These are phyloP conservation scores for Myotis brandtii DNA, from an alignment of 2,113 vertebrate genomes.

Conservation along the genomic window DNA sequence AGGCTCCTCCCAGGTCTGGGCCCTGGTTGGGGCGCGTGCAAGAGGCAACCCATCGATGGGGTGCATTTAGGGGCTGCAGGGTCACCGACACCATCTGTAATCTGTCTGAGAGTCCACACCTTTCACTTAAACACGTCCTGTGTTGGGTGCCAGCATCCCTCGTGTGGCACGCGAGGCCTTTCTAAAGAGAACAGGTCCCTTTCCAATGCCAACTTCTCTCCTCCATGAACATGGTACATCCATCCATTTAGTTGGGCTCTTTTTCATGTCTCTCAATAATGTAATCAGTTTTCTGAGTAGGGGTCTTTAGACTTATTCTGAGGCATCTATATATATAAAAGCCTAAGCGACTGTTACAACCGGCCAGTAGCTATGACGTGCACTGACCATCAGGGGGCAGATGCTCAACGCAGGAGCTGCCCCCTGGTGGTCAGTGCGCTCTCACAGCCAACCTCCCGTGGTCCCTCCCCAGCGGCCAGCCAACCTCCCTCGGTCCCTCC, in stretches of 20 bases:
- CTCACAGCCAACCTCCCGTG: too few relatives aligned
- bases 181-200: neutral
- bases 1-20: too few relatives aligned
- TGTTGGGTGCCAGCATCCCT: neutral
- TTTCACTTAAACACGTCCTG: neutral
- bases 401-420: too few relatives aligned
- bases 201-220: neutral
- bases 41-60: too few relatives aligned
- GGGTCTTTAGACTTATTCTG: neutral
- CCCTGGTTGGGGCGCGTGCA: too few relatives aligned
- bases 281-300: neutral
- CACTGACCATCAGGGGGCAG: too few relatives aligned
- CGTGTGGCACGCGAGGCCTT: neutral
- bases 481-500: too few relatives aligned
- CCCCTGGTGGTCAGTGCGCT: too few relatives aligned
- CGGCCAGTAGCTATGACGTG: too few relatives aligned
- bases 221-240: neutral
- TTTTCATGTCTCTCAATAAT: neutral
- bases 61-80: neutral
- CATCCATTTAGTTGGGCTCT: neutral
- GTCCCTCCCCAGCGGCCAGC: too few relatives aligned
- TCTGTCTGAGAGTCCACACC: neutral
- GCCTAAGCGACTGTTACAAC: too few relatives aligned
- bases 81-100: accelerated
- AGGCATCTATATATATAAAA: neutral